Evolutionary conservation across 2,113 vertebrate genomes (phyloP), one percentile per base, ranked within the genome.

Genomic region (Phyllopteryx taeniolatus): DNA sequence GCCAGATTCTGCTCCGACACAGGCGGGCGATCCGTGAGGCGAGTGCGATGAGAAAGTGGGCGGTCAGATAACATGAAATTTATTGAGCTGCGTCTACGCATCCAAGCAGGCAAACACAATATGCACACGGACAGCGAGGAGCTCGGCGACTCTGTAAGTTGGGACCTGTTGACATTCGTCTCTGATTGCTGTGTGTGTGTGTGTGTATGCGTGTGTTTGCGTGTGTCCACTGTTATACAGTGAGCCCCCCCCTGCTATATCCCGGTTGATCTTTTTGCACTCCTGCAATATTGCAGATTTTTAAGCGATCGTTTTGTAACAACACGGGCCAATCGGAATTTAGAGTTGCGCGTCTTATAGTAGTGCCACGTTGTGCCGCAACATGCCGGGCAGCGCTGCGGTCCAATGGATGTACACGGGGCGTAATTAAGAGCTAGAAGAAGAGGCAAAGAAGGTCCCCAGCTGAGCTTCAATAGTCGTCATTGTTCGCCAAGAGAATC

Each of bases 61-160:
- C 89, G 90, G 86, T 90, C 90, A 91, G 90, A 91, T 91, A 90
- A 90, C 90, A 91, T 90, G 90, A 91, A 88, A 91, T 91, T 87
- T 83, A 89, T 88, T 75, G 85, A 90, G 90, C 90, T 71, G 85
- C 85, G 83, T 84, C 88, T 86, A 87, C 81, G 71, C 88, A 83
- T 79, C 85, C 88, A 88, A 88, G 88, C 85, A 88, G 89, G 88
- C 83, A 85, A 89, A 89, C 89, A 85, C 90, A 90, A 91, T 88
- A 91, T 91, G 90, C 90, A 91, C 87, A 85, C 88, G 87, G 88
- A 91, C 89, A 68, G 88, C 78, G 89, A 90, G 86, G 89, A 91
- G 86, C 89, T 87, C 77, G 84, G 83, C 76, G 86, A 91, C 86
- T 90, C 88, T 86, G 90, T 91, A 79, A 91, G 90, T 90, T 39